phyloP scores from a whole-genome alignment of 2,113 vertebrate genomes.

The Sapayoa aenigma region DNA sequence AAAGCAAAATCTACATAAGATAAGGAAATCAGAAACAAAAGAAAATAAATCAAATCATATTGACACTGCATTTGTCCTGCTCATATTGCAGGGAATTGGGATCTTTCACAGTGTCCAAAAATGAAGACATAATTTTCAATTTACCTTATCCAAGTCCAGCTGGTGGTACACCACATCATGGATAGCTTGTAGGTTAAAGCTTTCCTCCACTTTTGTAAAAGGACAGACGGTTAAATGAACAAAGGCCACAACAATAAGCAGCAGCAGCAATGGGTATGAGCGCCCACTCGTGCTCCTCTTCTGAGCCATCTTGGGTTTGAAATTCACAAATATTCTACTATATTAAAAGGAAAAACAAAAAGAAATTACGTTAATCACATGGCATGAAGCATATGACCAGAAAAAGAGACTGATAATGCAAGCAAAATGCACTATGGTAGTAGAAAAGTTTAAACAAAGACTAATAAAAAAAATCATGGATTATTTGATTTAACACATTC shows the following conservation, averaged over 20 bases:
- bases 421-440: neutral
- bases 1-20: neutral
- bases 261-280: constrained; percentile 59
- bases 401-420: neutral
- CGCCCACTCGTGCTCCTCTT: constrained; percentile 57
- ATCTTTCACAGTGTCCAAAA: neutral
- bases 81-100: neutral
- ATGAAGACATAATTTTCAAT: neutral
- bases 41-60: neutral
- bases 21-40: neutral
- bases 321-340: neutral
- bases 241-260: constrained; percentile 71
- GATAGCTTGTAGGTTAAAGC: constrained; percentile 91
- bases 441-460: neutral
- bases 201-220: constrained; percentile 96
- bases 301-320: constrained; percentile 75
- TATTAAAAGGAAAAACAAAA: neutral
- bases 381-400: neutral
- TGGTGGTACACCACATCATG: constrained; percentile 92
- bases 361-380: neutral
- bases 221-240: constrained; percentile 86
- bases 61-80: neutral
- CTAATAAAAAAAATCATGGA: neutral
- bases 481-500: neutral
- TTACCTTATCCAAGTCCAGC: constrained; percentile 84